Conservation (phyloP, 1,140 invertebrate species). For the Tribolium madens region DNA sequence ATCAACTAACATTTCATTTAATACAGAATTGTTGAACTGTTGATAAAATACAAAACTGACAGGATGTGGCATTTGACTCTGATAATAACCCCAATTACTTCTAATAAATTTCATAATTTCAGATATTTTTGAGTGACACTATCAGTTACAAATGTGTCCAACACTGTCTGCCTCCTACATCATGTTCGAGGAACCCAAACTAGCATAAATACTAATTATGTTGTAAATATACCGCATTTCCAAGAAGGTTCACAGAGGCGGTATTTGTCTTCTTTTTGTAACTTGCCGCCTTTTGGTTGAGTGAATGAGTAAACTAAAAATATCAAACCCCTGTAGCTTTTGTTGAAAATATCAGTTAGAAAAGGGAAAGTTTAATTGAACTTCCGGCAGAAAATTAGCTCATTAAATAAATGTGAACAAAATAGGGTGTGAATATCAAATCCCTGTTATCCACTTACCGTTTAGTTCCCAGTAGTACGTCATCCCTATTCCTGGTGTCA, state of each 20-base stretch:
- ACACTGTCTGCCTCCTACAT: not conserved
- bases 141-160: not conserved
- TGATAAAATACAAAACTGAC: not conserved
- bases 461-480: constrained; percentile 72
- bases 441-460: constrained; percentile 60
- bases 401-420: constrained; percentile 3
- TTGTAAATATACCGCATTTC: constrained; percentile 20
- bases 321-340: not conserved
- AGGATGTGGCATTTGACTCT: not conserved
- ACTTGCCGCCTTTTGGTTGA: constrained; percentile 8
- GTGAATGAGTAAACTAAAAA: constrained; percentile 7
- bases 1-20: not conserved
- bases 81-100: not conserved
- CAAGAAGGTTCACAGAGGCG: constrained; percentile 20
- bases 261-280: constrained; percentile 22
- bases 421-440: constrained; percentile 3
- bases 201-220: constrained; percentile 16
- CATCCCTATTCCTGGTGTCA: constrained; percentile 69
- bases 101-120: not conserved
- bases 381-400: not conserved
- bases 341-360: not conserved
- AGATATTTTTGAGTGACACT: not conserved
- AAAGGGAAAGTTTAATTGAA: not conserved
- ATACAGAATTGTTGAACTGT: not conserved
- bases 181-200: constrained; percentile 3